These are phyloP conservation scores for Atractosteus spatula DNA, from an alignment of 2,113 vertebrate species.

Conservation along the genomic window DNA sequence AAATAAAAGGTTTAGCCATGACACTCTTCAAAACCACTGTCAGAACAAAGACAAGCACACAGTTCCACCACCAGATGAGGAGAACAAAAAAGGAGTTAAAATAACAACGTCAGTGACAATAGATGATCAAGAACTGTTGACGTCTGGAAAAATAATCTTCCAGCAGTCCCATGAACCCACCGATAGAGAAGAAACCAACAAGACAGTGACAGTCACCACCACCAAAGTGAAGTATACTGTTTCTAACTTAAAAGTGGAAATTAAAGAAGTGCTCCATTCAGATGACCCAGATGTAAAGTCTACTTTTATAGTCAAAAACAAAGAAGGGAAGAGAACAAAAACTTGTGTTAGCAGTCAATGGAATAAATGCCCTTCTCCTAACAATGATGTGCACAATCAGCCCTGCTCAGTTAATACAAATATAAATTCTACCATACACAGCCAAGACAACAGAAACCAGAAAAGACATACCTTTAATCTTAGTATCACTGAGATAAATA, in stretches of 20 bases:
- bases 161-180: conserved; percentile 42
- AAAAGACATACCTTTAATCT: conserved; percentile 51
- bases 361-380: conserved; percentile 19
- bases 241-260: conserved; percentile 65
- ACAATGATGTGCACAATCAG: conserved; percentile 30
- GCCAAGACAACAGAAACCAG: conserved; percentile 2
- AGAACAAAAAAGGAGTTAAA: conserved; percentile 36
- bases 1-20: conserved; percentile 44
- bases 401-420: conserved; percentile 14
- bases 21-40: conserved; percentile 42
- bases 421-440: conserved; percentile 5
- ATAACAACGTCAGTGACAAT: conserved; percentile 62
- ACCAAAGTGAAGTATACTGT: conserved; percentile 56
- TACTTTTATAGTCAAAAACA: conserved; percentile 38
- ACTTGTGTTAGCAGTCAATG: conserved; percentile 16
- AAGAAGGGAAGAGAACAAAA: conserved; percentile 41
- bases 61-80: conserved; percentile 24
- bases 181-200: conserved; percentile 18
- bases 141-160: conserved; percentile 51
- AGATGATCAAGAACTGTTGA: conserved; percentile 43
- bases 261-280: conserved; percentile 50
- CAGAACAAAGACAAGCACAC: conserved; percentile 48
- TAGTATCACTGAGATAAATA: conserved; percentile 37
- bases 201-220: conserved; percentile 44
- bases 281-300: conserved; percentile 39